These are phyloP conservation scores for Drosophila arawakana DNA, from an alignment of 1,140 invertebrate genomes.

Conservation along the genomic window DNA sequence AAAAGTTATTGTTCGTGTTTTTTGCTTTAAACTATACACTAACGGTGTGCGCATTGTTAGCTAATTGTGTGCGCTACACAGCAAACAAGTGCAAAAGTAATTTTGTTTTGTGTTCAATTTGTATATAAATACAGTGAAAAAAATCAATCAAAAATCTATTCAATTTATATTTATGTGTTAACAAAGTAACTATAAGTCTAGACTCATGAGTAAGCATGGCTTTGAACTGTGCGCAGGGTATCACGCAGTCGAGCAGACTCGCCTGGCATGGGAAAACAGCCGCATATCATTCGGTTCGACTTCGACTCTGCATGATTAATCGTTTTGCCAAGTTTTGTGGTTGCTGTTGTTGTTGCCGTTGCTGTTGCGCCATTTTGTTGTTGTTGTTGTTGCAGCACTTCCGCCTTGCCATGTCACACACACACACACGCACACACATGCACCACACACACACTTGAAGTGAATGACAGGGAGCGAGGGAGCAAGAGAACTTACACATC, in stretches of 20 bases:
- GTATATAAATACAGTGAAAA: too few relatives aligned
- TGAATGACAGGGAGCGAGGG: neutral
- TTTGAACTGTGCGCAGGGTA: neutral
- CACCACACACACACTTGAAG: conserved; percentile 10
- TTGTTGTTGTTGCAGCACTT: conserved; percentile 48
- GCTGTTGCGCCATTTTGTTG: conserved; percentile 29
- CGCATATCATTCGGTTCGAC: conserved; percentile 12
- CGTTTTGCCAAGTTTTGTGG: conserved; percentile 17
- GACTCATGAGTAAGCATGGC: neutral
- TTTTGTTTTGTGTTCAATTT: too few relatives aligned
- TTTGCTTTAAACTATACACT: too few relatives aligned
- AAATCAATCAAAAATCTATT: too few relatives aligned
- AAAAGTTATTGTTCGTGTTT: too few relatives aligned
- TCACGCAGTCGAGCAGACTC: neutral
- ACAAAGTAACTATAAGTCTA: too few relatives aligned
- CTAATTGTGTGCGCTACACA: too few relatives aligned
- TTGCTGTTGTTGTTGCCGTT: conserved; percentile 17
- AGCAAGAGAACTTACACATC: conserved; percentile 53
- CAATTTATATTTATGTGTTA: too few relatives aligned
- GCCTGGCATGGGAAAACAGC: neutral
- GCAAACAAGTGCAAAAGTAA: too few relatives aligned
- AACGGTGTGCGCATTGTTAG: too few relatives aligned
- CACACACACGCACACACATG: conserved; percentile 21
- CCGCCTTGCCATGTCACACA: conserved; percentile 35
- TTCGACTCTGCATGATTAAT: conserved; percentile 51